phyloP scores from a whole-genome alignment of 2,113 vertebrate species.

The Cyprinodon brontotheroides region DNA sequence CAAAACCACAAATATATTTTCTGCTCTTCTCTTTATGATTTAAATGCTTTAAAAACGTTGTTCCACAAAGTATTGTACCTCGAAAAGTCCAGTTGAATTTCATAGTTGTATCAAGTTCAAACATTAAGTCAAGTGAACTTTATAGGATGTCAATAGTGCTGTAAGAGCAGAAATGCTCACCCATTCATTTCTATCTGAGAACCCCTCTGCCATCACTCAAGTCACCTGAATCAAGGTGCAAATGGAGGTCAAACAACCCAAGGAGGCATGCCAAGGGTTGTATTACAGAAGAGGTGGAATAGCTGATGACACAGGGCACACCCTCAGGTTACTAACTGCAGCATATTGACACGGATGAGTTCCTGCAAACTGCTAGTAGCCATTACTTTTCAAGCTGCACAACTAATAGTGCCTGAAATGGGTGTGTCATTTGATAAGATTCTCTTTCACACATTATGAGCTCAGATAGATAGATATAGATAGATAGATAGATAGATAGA shows the following conservation, averaged over 20 bases:
- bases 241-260: not conserved
- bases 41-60: no score
- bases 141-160: no score
- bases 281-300: no score
- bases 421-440: no score
- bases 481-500: constrained; percentile 8
- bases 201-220: not conserved
- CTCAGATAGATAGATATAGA: constrained; percentile 5
- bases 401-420: not conserved
- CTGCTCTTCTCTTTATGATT: no score
- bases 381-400: not conserved
- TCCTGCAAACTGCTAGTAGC: not conserved
- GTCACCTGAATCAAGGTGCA: not conserved
- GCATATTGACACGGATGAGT: not conserved
- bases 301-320: not conserved
- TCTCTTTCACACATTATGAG: not conserved
- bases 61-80: not conserved
- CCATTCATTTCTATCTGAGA: not conserved
- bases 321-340: not conserved
- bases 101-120: not conserved
- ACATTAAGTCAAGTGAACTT: no score
- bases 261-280: no score
- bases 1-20: no score
- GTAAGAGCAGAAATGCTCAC: not conserved
- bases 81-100: not conserved